Conservation (phyloP, 2,797 vertebrate species). For the Tokudaia muenninki region DNA sequence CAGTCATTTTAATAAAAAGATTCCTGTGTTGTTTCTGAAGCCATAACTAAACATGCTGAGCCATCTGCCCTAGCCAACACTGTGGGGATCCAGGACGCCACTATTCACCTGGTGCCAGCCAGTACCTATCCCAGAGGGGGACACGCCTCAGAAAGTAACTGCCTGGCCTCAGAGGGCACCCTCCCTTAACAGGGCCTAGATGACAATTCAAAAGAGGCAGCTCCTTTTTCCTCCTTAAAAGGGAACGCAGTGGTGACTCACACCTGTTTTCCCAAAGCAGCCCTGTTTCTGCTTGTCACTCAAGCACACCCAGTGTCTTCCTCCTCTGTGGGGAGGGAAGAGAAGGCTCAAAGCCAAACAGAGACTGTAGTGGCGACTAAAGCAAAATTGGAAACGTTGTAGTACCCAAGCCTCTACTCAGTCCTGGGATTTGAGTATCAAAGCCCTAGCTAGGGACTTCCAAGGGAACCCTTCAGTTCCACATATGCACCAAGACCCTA, state of each 20-base stretch:
- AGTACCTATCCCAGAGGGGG: background rate
- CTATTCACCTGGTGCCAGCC: background rate
- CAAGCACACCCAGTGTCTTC: background rate
- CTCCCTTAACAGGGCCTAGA: background rate
- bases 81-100: background rate
- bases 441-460: background rate
- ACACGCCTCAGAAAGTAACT: background rate
- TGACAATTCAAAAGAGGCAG: conserved; percentile 46
- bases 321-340: background rate
- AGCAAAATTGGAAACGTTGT: background rate
- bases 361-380: background rate
- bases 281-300: conserved; percentile 27
- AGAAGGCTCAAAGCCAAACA: background rate
- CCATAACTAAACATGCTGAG: conserved; percentile 39
- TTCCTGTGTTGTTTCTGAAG: conserved; percentile 63
- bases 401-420: background rate
- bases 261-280: background rate
- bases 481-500: background rate
- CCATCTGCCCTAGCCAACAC: background rate
- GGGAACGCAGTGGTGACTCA: conserved; percentile 61
- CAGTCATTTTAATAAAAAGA: background rate
- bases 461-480: background rate
- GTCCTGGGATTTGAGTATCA: background rate
- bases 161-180: background rate
- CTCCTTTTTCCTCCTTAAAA: conserved; percentile 61